A percentile compares a stretch with the other conserved stretches of the same genome.
These are phyloP conservation scores for Naja naja DNA, from an alignment of 2,113 vertebrate genomes.

Conservation along the genomic window DNA sequence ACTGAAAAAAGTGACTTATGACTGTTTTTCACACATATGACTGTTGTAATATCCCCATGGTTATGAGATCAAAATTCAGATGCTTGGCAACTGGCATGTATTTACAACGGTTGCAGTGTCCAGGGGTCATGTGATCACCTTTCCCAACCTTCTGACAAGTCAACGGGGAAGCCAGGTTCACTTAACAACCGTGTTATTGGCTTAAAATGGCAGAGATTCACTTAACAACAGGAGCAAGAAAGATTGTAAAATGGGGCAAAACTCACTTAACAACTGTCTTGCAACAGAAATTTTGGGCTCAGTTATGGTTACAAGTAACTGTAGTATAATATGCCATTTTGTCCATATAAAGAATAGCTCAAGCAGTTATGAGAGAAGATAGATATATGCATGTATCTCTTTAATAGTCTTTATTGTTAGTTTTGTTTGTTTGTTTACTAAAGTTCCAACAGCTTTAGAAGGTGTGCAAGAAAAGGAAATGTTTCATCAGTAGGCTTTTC, in stretches of 20 bases:
- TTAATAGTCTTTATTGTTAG: neutral
- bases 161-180: neutral
- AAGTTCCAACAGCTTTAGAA: neutral
- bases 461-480: neutral
- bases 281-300: neutral
- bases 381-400: neutral
- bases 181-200: neutral
- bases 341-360: neutral
- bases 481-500: neutral
- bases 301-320: neutral
- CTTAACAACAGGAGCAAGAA: neutral
- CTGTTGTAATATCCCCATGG: neutral
- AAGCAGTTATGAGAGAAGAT: neutral
- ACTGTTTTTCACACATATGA: neutral
- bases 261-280: neutral
- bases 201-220: neutral
- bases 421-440: neutral
- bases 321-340: neutral
- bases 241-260: neutral
- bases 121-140: neutral
- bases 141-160: neutral
- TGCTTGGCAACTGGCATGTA: neutral
- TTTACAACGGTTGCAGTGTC: neutral
- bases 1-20: neutral
- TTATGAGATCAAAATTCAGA: neutral